Base-by-base conservation (phyloP, 2,888 invertebrate species). In the Heliconius charithonia region DNA sequence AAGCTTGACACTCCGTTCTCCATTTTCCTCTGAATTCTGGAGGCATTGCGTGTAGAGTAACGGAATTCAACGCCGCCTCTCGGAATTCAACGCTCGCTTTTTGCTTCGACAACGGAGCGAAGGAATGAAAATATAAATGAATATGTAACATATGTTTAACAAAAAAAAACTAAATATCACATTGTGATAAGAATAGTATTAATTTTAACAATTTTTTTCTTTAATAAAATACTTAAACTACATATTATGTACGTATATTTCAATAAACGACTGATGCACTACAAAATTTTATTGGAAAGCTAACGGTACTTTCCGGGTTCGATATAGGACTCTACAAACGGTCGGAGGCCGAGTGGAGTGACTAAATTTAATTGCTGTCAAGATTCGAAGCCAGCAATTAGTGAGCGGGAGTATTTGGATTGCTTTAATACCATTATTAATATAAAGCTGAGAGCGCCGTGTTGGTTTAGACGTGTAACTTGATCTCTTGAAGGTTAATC, bases 281-380 rank as follows among this genome's bases (percentile, higher is more conserved):
- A 74, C 74, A 78, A 19, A 78, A 79, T 77, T 67, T 71, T 77
- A 78, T 66, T 72, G 77, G 29, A 79, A 80, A 79, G 73, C 77
- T 77, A 80, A 78, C 81, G 80, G 80, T 81, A 72, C 69, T 79
- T 79, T 81, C 76, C 77, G 75, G 70, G 71, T 81, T 79, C 76
- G 76, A 81, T 82, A 80, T 82, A 81, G 79, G 77, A 72, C 76
- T 79, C 71, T 71, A 69, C 75, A 78, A 75, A 77, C 75, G 78
- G 56, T 79, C 69, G 80, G 79, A 76, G 82, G 81, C 79, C 83
- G 82, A 84, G 76, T 83, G 81, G 79, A 83, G 82, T 82, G 86
- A 86, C 86, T 86, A 89, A 88, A 90, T 88, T 89, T 88, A 89
- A 90, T 90, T 89, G 90, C 84, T 85, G 85, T 85, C 86, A 86